These are phyloP conservation scores for Drosophila koepferae DNA, from an alignment of 2,888 invertebrate species.

Conservation along the genomic window DNA sequence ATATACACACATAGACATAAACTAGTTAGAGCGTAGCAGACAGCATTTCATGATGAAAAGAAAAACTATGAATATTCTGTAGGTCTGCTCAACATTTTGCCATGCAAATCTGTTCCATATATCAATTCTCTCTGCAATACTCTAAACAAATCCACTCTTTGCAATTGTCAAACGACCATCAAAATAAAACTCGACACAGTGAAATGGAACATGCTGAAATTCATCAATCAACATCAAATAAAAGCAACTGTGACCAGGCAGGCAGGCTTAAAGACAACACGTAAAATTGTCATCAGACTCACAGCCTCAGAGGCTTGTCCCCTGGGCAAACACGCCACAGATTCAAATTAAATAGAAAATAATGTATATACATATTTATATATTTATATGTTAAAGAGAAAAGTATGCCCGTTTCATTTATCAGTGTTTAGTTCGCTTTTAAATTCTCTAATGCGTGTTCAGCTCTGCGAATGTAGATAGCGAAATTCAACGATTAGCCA, in stretches of 20 bases:
- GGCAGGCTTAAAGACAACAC: conserved; percentile 19
- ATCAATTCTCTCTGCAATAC: not conserved
- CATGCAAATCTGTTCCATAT: no score
- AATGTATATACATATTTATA: no score
- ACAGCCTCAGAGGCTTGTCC: not conserved
- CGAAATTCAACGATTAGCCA: conserved; percentile 13
- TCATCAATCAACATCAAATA: conserved; percentile 52
- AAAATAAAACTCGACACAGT: not conserved
- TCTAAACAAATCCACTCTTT: not conserved
- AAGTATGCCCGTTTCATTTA: conserved; percentile 3
- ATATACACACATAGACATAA: not conserved
- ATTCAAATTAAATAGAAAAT: not conserved
- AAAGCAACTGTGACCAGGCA: conserved; percentile 44
- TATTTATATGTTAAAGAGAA: not conserved
- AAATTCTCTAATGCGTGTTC: not conserved
- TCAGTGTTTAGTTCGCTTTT: not conserved
- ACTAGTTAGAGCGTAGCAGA: not conserved
- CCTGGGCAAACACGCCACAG: not conserved
- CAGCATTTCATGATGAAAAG: no score
- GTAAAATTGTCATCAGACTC: not conserved
- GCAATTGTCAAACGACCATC: not conserved
- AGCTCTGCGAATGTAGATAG: not conserved
- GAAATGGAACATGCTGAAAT: conserved; percentile 11
- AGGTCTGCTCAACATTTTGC: no score
- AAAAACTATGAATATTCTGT: no score